phyloP scores from a whole-genome alignment of 2,113 vertebrate genomes.

The Grammomys dolichurus region DNA sequence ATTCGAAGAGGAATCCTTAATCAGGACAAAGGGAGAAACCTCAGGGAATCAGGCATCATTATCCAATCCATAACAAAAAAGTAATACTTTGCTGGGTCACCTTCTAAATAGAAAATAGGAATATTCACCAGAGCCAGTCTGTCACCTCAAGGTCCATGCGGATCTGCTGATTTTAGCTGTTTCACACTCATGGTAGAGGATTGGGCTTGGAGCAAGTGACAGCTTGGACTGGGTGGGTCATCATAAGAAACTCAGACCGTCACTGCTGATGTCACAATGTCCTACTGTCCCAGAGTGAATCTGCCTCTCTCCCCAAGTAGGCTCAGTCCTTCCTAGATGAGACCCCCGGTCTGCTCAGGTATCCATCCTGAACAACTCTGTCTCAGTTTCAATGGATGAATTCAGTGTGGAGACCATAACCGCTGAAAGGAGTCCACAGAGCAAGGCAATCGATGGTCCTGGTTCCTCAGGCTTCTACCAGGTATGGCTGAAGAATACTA shows the following conservation, averaged over 20 bases:
- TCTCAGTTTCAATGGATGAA: background rate
- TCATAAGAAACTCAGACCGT: slow-evolving; percentile 17
- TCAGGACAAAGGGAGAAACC: slow-evolving; percentile 43
- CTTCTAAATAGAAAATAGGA: slow-evolving; percentile 46
- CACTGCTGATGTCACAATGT: slow-evolving; percentile 80
- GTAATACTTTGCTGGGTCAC: slow-evolving; percentile 32
- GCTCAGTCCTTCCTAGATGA: background rate
- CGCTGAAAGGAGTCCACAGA: background rate
- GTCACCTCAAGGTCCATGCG: slow-evolving; percentile 79
- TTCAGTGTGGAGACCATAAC: background rate
- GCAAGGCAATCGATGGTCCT: background rate
- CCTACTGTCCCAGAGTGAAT: slow-evolving; percentile 41
- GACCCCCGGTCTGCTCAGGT: background rate
- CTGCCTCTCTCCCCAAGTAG: background rate
- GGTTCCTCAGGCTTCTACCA: background rate
- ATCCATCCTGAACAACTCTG: background rate
- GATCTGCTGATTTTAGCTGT: slow-evolving; percentile 73
- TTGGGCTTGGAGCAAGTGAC: slow-evolving; percentile 53
- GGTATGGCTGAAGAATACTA: background rate
- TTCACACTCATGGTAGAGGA: slow-evolving; percentile 80
- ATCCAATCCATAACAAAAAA: slow-evolving; percentile 30
- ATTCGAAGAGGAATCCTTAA: slow-evolving; percentile 60
- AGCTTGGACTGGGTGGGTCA: slow-evolving; percentile 30
- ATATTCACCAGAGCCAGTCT: slow-evolving; percentile 83
- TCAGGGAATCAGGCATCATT: slow-evolving; percentile 33